Percentiles rank a stretch among this genome's conserved stretches.
Conservation (phyloP, 2,113 vertebrate species). For the Pterocles gutturalis region DNA sequence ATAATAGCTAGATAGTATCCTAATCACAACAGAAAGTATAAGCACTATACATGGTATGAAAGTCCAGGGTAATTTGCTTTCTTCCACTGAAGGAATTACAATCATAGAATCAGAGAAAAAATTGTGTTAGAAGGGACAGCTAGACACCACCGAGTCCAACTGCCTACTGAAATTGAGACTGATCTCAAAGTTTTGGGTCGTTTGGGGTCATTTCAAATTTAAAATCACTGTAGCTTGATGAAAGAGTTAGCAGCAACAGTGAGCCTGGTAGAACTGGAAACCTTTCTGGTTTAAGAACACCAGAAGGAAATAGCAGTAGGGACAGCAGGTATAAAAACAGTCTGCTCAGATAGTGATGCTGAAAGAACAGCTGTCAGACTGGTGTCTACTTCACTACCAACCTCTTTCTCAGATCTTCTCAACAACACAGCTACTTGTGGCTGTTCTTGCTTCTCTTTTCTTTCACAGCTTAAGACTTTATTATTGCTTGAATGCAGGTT, state of each 20-base stretch:
- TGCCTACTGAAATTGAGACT: neutral
- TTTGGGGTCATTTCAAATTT: neutral
- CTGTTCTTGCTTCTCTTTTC: neutral
- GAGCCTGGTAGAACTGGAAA: neutral
- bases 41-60: neutral
- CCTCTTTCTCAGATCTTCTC: neutral
- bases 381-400: neutral
- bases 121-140: accelerated
- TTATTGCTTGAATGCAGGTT: neutral
- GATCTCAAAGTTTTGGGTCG: neutral
- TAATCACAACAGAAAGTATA: neutral
- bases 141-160: neutral
- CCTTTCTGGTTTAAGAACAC: neutral
- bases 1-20: neutral
- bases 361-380: neutral
- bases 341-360: neutral
- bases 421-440: neutral
- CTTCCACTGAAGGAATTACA: neutral
- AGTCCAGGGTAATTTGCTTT: neutral
- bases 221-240: neutral
- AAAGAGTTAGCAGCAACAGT: neutral
- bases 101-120: neutral
- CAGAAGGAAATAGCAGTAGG: neutral
- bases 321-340: neutral
- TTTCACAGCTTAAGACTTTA: neutral